Evolutionary conservation across 2,888 invertebrate species (phyloP).

Genomic region (Thera obeliscata): DNA sequence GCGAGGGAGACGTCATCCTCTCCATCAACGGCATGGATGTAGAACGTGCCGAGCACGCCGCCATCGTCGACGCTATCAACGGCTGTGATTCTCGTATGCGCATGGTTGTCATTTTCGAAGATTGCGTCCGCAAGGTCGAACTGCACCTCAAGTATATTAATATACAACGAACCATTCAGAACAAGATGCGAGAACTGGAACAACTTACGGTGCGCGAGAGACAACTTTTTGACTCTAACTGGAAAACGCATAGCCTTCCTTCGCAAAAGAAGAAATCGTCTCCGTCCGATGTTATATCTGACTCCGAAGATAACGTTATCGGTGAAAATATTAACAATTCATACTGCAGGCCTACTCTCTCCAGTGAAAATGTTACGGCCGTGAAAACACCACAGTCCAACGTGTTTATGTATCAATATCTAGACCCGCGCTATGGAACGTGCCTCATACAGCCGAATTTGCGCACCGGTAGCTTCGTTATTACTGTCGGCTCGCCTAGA

Average conservation of each 20-base stretch:
- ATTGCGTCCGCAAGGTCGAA: slow-evolving; percentile 96
- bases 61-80: slow-evolving; percentile 96
- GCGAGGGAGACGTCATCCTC: slow-evolving; percentile 97
- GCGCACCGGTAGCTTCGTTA: slow-evolving; percentile 88
- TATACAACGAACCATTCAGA: slow-evolving; percentile 92
- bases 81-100: slow-evolving; percentile 95
- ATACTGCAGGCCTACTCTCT: slow-evolving; percentile 91
- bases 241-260: slow-evolving; percentile 95
- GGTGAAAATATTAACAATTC: slow-evolving; percentile 81
- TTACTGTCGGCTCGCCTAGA: slow-evolving; percentile 88
- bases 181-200: slow-evolving; percentile 93
- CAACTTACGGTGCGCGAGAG: slow-evolving; percentile 91
- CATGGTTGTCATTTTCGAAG: slow-evolving; percentile 98
- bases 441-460: slow-evolving; percentile 88
- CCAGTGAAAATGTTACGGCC: slow-evolving; percentile 90
- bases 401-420: slow-evolving; percentile 87
- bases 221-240: slow-evolving; percentile 92
- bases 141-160: slow-evolving; percentile 97
- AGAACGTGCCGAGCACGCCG: slow-evolving; percentile 97
- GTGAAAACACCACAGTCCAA: slow-evolving; percentile 74
- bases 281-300: slow-evolving; percentile 73
- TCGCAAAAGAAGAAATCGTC: slow-evolving; percentile 92
- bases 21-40: slow-evolving; percentile 98
- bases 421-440: slow-evolving; percentile 88
- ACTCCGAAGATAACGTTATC: slow-evolving; percentile 71